Conservation (phyloP, 2,113 vertebrate species). For the Pogonocichla stellata region DNA sequence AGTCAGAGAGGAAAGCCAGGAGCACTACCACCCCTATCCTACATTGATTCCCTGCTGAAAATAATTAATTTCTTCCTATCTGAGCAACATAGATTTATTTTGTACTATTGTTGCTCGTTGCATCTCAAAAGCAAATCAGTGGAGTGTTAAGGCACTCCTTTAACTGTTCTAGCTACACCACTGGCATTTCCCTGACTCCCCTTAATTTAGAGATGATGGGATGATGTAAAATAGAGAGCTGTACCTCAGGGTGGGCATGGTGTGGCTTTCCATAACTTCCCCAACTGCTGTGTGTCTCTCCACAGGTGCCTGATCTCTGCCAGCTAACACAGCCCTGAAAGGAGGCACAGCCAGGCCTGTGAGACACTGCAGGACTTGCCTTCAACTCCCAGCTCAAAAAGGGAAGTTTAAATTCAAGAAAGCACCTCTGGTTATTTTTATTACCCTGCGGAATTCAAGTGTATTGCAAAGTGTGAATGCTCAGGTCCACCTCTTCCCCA, state of each 20-base stretch:
- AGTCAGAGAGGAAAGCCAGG: background rate
- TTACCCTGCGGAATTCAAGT: constrained; percentile 9
- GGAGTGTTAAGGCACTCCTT: background rate
- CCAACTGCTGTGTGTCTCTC: constrained; percentile 46
- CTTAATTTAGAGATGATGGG: background rate
- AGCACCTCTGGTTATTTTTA: background rate
- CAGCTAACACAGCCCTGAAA: constrained; percentile 69
- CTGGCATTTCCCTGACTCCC: background rate
- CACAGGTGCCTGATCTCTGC: constrained; percentile 74
- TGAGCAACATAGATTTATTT: background rate
- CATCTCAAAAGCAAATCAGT: background rate
- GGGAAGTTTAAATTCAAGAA: constrained; percentile 36
- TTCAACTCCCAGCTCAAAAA: constrained; percentile 49
- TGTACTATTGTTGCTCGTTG: background rate
- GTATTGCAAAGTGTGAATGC: constrained; percentile 4
- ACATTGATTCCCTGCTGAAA: background rate
- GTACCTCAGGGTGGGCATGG: background rate
- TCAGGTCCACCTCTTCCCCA: background rate
- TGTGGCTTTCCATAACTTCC: constrained; percentile 10
- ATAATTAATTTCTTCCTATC: background rate
- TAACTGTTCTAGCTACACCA: background rate
- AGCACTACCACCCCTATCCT: background rate
- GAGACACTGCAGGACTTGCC: constrained; percentile 49
- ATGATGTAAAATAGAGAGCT: background rate
- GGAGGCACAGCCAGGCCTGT: constrained; percentile 61